Percentiles rank a stretch among this genome's conserved stretches.
Conservation (phyloP, 2,797 vertebrate genomes). For the Synaphobranchus kaupii region DNA sequence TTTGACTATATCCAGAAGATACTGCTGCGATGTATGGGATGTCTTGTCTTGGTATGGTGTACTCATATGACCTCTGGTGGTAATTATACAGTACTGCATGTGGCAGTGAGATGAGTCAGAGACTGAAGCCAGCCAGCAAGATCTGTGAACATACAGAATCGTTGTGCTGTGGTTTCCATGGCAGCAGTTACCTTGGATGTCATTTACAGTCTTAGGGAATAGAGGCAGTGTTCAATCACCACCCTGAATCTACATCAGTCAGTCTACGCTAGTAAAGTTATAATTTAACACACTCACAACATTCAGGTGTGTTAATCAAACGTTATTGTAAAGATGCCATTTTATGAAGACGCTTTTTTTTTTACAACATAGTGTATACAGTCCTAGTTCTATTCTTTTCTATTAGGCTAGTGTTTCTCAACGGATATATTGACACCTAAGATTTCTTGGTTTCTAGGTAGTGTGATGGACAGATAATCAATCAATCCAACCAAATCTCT, state of each 20-base stretch:
- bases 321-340: background rate
- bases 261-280: constrained; percentile 15
- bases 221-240: constrained; percentile 54
- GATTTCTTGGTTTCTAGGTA: background rate
- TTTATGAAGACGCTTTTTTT: too few species aligned
- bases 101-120: constrained; percentile 25
- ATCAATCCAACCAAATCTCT: background rate
- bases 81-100: constrained; percentile 38
- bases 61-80: constrained; percentile 72
- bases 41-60: constrained; percentile 17
- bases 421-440: background rate
- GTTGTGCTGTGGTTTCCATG: constrained; percentile 36
- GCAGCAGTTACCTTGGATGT: constrained; percentile 66
- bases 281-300: background rate
- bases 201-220: constrained; percentile 62
- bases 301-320: background rate
- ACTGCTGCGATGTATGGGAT: background rate
- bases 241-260: constrained; percentile 61
- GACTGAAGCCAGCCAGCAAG: background rate
- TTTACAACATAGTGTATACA: too few species aligned
- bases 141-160: constrained; percentile 28
- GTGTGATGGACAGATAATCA: background rate
- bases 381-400: too few species aligned
- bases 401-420: too few species aligned
- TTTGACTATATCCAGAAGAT: background rate